Conservation (phyloP, 2,113 vertebrate genomes). For the Pollimyrus isidori region DNA sequence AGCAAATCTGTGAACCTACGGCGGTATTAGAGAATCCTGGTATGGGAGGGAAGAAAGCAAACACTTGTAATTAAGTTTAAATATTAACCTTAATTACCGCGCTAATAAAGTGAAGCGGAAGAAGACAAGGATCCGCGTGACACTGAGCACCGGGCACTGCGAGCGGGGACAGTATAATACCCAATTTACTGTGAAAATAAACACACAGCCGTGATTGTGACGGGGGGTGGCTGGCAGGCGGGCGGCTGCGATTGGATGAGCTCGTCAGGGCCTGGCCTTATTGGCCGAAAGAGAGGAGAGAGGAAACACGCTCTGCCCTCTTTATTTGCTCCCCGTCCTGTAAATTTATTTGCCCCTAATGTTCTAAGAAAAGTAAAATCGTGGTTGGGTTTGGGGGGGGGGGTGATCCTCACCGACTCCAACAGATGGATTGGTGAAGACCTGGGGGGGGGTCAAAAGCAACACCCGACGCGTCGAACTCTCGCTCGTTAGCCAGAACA, state of each 20-base stretch:
- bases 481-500: too few species aligned
- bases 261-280: background rate
- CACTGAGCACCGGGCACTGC: background rate
- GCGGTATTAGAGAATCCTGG: background rate
- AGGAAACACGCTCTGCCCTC: background rate
- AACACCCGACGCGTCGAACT: too few species aligned
- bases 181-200: conserved; percentile 6
- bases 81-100: background rate
- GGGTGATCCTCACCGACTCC: too few species aligned
- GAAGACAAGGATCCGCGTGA: background rate
- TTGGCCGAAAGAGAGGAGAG: background rate
- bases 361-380: background rate
- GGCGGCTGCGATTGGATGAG: background rate
- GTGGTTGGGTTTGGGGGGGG: too few species aligned
- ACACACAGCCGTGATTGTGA: conserved; percentile 2
- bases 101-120: background rate
- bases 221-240: too few species aligned
- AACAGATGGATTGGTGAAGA: too few species aligned
- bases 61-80: background rate
- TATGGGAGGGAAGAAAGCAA: background rate
- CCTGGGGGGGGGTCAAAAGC: too few species aligned
- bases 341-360: background rate
- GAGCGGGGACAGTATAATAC: background rate
- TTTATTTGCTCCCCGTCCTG: background rate
- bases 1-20: background rate